Base-by-base conservation (phyloP, 2,888 invertebrate genomes). In the Zeuzera pyrina region DNA sequence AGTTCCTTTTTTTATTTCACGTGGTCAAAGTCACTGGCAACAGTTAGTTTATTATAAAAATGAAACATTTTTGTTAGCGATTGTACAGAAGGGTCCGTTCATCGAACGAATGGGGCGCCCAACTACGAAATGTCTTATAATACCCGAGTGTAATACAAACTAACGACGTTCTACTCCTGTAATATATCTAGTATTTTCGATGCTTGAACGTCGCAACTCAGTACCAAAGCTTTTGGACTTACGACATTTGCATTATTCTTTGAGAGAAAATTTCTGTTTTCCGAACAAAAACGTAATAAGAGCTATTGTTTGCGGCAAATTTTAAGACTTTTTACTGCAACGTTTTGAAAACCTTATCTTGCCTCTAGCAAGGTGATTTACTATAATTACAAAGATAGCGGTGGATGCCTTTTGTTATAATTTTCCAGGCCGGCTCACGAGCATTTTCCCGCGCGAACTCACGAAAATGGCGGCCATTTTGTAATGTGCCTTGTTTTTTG, bases 301-400 rank as follows among this genome's bases (percentile, higher is more conserved):
- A 64, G 45, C 43, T 47, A 26, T 41, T 40, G 36, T 41, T 49
- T 43, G 42, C 39, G 45, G 43, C 48, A 53, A 57, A 61, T 57
- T 63, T 67, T 73, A 67, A 57, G 67, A 54, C 76, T 52, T 77
- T 78, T 64, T 49, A 52, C 52, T 48, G 44, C 49, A 43, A 25
- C 3, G 55, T 52, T 57, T 53, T 60, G 57, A 57, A 66, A 62
- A 63, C 61, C 73, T 81, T 83, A 83, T 83, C 83, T 81, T 57
- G 74, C 68, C 73, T 71, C 71, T 79, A 74, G 79, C 76, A 74
- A 81, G 81, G 79, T 81, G 81, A 81, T 81, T 79, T 81, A 81
- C 77, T 77, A 81, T 84, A 84, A 84, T 84, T 84, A 84, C 79
- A 79, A 76, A 84, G 84, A 84, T 84, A 84, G 83, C 83, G 78